A percentile compares a stretch with the other conserved stretches of the same genome.
Evolutionary conservation across 2,888 invertebrate genomes (phyloP).

Genomic region (Oscheius sp.): DNA sequence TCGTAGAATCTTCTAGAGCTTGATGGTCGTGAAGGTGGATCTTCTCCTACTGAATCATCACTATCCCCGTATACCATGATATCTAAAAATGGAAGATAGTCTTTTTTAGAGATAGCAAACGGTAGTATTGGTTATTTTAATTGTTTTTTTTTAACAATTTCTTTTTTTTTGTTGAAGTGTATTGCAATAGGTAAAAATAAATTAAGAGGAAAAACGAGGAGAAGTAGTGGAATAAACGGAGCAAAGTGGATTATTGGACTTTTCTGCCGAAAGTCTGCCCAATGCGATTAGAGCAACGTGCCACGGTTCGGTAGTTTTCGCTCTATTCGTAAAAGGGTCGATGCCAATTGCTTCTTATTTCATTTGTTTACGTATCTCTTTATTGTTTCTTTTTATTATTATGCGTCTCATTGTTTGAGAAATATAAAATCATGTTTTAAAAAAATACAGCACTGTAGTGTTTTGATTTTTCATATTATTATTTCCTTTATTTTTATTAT

Average conservation of each 20-base stretch:
- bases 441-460: no score
- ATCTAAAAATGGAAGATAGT: background rate
- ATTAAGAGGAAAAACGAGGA: background rate
- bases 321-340: background rate
- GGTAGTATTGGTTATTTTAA: no score
- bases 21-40: slow-evolving; percentile 8
- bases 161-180: background rate
- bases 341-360: background rate
- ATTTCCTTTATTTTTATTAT: no score
- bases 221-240: background rate
- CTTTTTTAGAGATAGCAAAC: no score
- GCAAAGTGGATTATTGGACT: slow-evolving; percentile 22
- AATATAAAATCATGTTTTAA: no score
- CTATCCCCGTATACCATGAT: slow-evolving; percentile 38
- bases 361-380: background rate
- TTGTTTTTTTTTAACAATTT: background rate
- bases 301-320: background rate
- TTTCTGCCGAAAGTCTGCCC: slow-evolving; percentile 9
- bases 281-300: slow-evolving; percentile 14
- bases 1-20: slow-evolving; percentile 44
- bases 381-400: no score
- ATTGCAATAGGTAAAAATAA: background rate
- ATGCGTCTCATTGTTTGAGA: no score
- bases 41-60: slow-evolving; percentile 35
- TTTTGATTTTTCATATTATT: no score